Base-by-base conservation (phyloP, 1,140 invertebrate species). In the Halesus radiatus region DNA sequence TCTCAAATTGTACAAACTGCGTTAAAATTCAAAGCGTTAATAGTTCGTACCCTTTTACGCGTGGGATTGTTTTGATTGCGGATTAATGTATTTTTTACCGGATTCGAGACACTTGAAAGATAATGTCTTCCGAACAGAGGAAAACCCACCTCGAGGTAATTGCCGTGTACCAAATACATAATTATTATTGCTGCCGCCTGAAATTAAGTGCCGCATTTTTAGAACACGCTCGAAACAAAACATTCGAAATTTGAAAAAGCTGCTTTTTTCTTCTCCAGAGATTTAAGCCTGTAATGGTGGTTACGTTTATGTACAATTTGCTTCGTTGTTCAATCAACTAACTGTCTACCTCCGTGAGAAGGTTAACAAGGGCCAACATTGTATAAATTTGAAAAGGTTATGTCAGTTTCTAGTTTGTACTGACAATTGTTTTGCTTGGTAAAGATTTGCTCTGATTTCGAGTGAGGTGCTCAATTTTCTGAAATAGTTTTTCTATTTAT, bases 141-240 rank as follows among this genome's bases (percentile, higher is more conserved):
- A 72, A 72, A 72, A 72, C 50, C 50, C 68, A 72, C 68, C 68
- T 53, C 45, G 16, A 29, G 50, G 68, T 72, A 72, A 72, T 72
- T 72, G 68, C 68, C 45, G 50, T 54, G 68, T 72, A 72, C 68
- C 68, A 72, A 72, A 72, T 72, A 72, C 68, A 53, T 72, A 72
- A 72, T 72, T 72, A 72, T 72, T 66, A 66, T 18, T 26, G 37
- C 68, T 72, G 68, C 68, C 68, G 68, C 68, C 68, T 53, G 45
- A 72, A 72, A 72, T 72, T 53, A 72, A 72, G 20, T 72, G 68
- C 50, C 68, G 68, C 68, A 45, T 72, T 72, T 72, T 72, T 54
- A 72, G 68, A 72, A 52, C 68, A 72, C 68, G 68, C 68, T 72
- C 52, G 52, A 72, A 72, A 52, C 68, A 52, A 52, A 54, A 72